Evolutionary conservation across 2,888 invertebrate species (phyloP).

Genomic region (Baronia brevicornis): DNA sequence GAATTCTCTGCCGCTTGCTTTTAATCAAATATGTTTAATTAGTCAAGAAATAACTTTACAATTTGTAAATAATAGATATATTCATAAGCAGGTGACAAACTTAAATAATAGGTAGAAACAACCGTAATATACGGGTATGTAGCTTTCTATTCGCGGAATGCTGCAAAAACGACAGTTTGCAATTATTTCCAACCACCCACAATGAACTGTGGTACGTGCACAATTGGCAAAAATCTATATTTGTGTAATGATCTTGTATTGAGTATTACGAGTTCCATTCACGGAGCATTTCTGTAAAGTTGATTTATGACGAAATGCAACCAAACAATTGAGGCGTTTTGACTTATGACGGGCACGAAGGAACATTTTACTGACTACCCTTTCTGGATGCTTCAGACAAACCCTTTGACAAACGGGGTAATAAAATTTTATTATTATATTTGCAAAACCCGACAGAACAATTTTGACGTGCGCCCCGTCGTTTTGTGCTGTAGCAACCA

Average conservation of each 20-base stretch:
- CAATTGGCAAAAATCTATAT: conserved; percentile 70
- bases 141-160: conserved; percentile 66
- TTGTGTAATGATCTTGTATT: conserved; percentile 72
- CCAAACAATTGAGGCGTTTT: conserved; percentile 62
- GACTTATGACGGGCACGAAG: conserved; percentile 54
- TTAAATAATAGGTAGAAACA: conserved; percentile 39
- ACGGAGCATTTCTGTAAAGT: conserved; percentile 52
- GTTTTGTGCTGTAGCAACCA: conserved; percentile 44
- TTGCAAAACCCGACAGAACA: conserved; percentile 62
- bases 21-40: not conserved
- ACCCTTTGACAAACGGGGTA: conserved; percentile 72
- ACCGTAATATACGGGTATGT: conserved; percentile 23
- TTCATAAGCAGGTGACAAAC: conserved; percentile 47
- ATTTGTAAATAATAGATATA: conserved; percentile 20
- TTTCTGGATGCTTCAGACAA: conserved; percentile 56
- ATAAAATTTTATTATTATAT: conserved; percentile 73
- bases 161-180: conserved; percentile 40
- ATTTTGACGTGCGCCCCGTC: conserved; percentile 54
- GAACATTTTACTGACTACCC: conserved; percentile 59
- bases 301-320: conserved; percentile 71
- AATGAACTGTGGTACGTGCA: conserved; percentile 57
- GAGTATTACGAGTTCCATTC: conserved; percentile 57
- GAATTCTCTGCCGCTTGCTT: too few relatives aligned
- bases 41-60: conserved; percentile 4
- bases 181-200: conserved; percentile 61